phyloP scores from a whole-genome alignment of 2,888 invertebrate genomes.

The Epirrita christyi region DNA sequence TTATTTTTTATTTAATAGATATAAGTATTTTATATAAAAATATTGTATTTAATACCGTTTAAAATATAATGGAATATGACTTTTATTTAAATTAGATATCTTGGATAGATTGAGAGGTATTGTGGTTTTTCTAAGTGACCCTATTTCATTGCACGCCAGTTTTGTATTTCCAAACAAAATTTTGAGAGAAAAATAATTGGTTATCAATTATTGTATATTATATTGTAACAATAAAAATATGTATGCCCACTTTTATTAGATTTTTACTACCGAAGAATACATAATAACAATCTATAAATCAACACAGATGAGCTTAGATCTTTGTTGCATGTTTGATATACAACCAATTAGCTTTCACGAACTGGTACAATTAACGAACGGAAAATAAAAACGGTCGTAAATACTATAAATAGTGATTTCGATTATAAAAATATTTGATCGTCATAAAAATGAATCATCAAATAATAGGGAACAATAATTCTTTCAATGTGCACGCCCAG shows the following conservation, averaged over 20 bases:
- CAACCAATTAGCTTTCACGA: conserved; percentile 41
- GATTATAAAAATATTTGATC: conserved; percentile 46
- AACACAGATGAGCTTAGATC: conserved; percentile 35
- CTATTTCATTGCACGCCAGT: too few relatives aligned
- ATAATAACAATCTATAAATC: conserved; percentile 39
- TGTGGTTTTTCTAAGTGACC: too few relatives aligned
- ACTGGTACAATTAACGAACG: conserved; percentile 46
- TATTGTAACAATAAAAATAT: conserved; percentile 19
- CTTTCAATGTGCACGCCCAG: conserved; percentile 39
- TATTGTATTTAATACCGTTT: too few relatives aligned
- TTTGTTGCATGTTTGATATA: conserved; percentile 44
- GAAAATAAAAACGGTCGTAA: conserved; percentile 48
- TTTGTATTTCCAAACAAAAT: background rate
- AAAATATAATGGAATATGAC: too few relatives aligned
- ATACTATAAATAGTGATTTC: conserved; percentile 39
- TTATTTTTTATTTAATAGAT: too few relatives aligned
- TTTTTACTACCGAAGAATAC: conserved; percentile 24
- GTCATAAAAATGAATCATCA: conserved; percentile 46
- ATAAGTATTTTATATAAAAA: too few relatives aligned
- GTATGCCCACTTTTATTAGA: conserved; percentile 23
- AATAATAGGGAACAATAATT: conserved; percentile 41
- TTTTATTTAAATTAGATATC: too few relatives aligned
- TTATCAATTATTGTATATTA: conserved; percentile 15
- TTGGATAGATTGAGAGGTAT: too few relatives aligned
- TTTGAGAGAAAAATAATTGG: conserved; percentile 16